Evolutionary conservation across 2,113 vertebrate genomes (phyloP).

Genomic region (Paradisaea rubra): DNA sequence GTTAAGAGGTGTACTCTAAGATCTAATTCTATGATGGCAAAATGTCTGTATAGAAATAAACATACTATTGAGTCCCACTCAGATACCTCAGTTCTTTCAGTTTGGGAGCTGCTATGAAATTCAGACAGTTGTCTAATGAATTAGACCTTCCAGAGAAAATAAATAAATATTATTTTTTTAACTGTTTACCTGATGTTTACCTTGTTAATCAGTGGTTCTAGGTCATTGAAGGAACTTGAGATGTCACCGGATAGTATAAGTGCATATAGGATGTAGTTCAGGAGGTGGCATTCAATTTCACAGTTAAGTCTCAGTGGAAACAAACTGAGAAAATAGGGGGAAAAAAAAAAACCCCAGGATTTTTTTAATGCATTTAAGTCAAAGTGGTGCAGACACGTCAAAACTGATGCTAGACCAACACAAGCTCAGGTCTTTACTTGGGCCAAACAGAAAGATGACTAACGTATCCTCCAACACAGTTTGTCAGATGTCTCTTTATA

Average conservation of each 20-base stretch:
- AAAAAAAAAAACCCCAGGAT: too few relatives aligned
- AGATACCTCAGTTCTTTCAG: neutral
- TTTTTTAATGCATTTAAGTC: neutral
- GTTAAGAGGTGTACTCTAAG: neutral
- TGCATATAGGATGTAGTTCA: neutral
- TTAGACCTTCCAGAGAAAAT: neutral
- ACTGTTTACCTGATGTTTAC: neutral
- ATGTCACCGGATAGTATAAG: neutral
- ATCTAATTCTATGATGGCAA: neutral
- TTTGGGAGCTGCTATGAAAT: neutral
- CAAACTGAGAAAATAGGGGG: neutral
- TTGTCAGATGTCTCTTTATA: neutral
- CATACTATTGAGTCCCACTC: neutral
- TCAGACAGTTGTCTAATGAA: neutral
- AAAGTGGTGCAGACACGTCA: neutral
- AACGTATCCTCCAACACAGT: neutral
- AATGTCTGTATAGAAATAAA: neutral
- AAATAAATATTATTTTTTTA: neutral
- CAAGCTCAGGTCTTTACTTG: neutral
- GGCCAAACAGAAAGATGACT: neutral
- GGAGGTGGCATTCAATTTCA: neutral
- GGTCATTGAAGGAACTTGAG: neutral
- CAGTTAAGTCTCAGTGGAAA: neutral
- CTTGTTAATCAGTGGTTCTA: neutral
- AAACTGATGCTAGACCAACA: neutral